phyloP scores from a whole-genome alignment of 2,888 invertebrate species.

The Euclidia mi region DNA sequence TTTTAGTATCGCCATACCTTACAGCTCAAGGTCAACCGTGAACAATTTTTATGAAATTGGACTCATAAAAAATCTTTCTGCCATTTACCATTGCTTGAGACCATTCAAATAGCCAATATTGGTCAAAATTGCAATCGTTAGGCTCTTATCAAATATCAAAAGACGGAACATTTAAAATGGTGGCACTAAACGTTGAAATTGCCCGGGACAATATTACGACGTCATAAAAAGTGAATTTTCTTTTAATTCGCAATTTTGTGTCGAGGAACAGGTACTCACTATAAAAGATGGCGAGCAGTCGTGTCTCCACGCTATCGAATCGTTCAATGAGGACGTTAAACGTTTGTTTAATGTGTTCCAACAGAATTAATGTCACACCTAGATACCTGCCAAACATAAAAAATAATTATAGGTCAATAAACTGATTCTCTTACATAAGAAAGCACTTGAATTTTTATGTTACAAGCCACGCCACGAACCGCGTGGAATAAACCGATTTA shows the following conservation, averaged over 20 bases:
- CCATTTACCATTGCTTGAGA: constrained; percentile 18
- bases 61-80: background rate
- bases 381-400: constrained; percentile 66
- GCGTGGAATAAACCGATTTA: constrained; percentile 25
- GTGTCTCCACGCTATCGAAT: constrained; percentile 67
- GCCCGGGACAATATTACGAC: constrained; percentile 73
- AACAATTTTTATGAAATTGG: no score
- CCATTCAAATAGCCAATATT: constrained; percentile 17
- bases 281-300: constrained; percentile 72
- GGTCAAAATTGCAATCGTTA: constrained; percentile 46
- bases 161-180: constrained; percentile 66
- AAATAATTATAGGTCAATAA: constrained; percentile 69
- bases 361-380: constrained; percentile 77
- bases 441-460: constrained; percentile 57
- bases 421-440: constrained; percentile 63
- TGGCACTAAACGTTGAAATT: constrained; percentile 69
- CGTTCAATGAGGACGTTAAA: constrained; percentile 71
- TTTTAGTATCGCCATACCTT: no score
- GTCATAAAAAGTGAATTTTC: constrained; percentile 75
- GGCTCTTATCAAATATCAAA: constrained; percentile 65
- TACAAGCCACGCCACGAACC: constrained; percentile 12
- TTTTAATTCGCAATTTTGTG: constrained; percentile 78
- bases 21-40: no score
- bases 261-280: constrained; percentile 70
- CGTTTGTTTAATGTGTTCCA: constrained; percentile 72